Evolutionary conservation across 2,797 vertebrate genomes (phyloP).

Genomic region (Clarias laeviceps): DNA sequence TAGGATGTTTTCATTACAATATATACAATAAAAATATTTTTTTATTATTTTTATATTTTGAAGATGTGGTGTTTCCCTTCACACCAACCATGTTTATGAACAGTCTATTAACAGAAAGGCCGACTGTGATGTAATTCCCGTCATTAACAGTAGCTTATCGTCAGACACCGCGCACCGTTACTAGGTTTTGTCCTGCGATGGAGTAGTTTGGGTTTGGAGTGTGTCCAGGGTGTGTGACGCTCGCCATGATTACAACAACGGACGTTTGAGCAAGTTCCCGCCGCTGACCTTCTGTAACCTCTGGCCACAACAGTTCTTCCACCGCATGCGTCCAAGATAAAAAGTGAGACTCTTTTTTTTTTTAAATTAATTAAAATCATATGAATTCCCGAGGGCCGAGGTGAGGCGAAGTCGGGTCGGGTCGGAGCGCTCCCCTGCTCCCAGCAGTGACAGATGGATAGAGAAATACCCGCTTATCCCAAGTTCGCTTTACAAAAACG

Average conservation of each 20-base stretch:
- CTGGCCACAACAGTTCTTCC: neutral
- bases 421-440: neutral
- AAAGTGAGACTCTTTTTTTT: neutral
- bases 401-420: neutral
- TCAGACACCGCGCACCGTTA: neutral
- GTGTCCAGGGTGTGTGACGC: neutral
- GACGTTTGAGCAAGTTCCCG: neutral
- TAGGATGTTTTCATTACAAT: neutral
- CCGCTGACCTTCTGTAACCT: neutral
- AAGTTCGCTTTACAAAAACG: neutral
- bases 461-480: neutral
- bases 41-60: no score
- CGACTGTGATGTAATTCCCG: neutral
- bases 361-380: neutral
- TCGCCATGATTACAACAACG: neutral
- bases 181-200: neutral
- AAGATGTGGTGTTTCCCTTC: neutral
- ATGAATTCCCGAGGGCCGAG: neutral
- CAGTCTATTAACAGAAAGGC: neutral
- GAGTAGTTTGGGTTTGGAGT: neutral
- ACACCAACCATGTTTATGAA: neutral
- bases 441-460: slow-evolving; percentile 11
- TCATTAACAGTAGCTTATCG: neutral
- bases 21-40: neutral
- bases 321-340: neutral